phyloP scores from a whole-genome alignment of 2,888 invertebrate genomes.

The Parnassius orleans region DNA sequence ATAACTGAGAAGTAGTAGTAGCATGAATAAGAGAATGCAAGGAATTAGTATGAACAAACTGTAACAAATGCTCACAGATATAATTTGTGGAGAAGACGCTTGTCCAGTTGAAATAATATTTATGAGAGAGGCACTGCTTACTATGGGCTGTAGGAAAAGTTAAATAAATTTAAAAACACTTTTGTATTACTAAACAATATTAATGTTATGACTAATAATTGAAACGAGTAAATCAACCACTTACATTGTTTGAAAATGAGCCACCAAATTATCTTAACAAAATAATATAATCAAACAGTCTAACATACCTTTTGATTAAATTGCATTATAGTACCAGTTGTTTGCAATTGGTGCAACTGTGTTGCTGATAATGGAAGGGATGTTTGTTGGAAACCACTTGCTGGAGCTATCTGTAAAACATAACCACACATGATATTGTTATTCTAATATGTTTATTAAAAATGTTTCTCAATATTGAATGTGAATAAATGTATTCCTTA shows the following conservation, averaged over 20 bases:
- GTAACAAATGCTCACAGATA: constrained; percentile 67
- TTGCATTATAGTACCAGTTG: constrained; percentile 71
- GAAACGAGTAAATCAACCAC: too few species aligned
- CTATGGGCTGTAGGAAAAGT: constrained; percentile 67
- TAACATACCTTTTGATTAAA: constrained; percentile 69
- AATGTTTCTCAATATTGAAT: too few species aligned
- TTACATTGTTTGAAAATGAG: too few species aligned
- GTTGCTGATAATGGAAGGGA: constrained; percentile 66
- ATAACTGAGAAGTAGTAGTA: constrained; percentile 26
- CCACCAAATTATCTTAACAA: too few species aligned
- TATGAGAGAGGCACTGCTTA: constrained; percentile 74
- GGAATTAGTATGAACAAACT: constrained; percentile 44
- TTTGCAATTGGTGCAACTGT: constrained; percentile 70
- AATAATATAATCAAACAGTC: neutral
- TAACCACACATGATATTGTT: neutral
- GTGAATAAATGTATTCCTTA: too few species aligned
- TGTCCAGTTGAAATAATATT: constrained; percentile 78
- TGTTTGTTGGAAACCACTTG: constrained; percentile 65
- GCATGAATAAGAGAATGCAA: neutral
- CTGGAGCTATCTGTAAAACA: constrained; percentile 63
- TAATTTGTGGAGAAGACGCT: constrained; percentile 71
- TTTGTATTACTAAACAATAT: constrained; percentile 1
- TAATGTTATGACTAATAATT: too few species aligned
- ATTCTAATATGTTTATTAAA: neutral
- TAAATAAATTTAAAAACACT: constrained; percentile 1